Evolutionary conservation across 1,140 invertebrate species (phyloP).

Genomic region (Helicoverpa zea): DNA sequence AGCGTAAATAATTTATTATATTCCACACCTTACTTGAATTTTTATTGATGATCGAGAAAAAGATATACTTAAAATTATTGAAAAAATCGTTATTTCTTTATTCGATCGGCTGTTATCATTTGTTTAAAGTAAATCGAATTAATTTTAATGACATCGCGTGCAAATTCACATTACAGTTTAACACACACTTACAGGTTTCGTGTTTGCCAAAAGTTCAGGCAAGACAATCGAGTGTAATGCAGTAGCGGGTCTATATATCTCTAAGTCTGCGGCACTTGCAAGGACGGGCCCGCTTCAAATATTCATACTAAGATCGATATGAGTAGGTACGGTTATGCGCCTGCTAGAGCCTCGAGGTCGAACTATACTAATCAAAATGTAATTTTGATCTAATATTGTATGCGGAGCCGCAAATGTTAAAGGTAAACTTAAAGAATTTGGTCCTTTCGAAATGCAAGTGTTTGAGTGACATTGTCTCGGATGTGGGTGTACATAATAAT

Average conservation of each 20-base stretch:
- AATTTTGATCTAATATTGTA: slow-evolving; percentile 77
- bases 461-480: slow-evolving; percentile 29
- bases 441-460: slow-evolving; percentile 46
- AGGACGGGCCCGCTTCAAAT: slow-evolving; percentile 77
- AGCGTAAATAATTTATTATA: slow-evolving; percentile 42
- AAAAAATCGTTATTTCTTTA: background rate
- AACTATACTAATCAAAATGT: slow-evolving; percentile 78
- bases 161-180: background rate
- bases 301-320: slow-evolving; percentile 83
- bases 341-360: slow-evolving; percentile 65
- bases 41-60: slow-evolving; percentile 25
- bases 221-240: slow-evolving; percentile 10
- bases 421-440: slow-evolving; percentile 62
- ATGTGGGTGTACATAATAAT: background rate
- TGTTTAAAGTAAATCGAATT: background rate
- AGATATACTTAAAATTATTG: slow-evolving; percentile 26
- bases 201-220: background rate
- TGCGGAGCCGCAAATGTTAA: slow-evolving; percentile 67
- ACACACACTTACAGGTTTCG: background rate
- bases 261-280: slow-evolving; percentile 64
- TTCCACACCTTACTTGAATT: slow-evolving; percentile 32
- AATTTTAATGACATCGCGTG: background rate
- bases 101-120: background rate
- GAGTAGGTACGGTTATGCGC: slow-evolving; percentile 69
- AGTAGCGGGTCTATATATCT: slow-evolving; percentile 50